These are phyloP conservation scores for Leucoptera coffeella DNA, from an alignment of 2,888 invertebrate genomes.

Conservation along the genomic window DNA sequence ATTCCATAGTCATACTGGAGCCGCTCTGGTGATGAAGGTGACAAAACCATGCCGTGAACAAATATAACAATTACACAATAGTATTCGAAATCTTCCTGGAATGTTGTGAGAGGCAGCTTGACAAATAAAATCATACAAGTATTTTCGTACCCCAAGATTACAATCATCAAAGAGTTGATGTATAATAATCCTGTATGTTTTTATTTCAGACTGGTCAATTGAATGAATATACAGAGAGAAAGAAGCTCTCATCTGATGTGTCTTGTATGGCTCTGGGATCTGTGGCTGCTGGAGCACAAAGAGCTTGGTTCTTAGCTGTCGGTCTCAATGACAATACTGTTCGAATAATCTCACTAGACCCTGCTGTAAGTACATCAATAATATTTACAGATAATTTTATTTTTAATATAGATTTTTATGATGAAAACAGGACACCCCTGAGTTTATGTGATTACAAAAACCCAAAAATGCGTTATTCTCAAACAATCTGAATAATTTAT, in stretches of 20 bases:
- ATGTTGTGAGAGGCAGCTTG: no score
- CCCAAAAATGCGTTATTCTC: slow-evolving; percentile 49
- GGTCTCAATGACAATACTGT: slow-evolving; percentile 96
- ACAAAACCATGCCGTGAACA: slow-evolving; percentile 68
- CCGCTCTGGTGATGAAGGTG: slow-evolving; percentile 61
- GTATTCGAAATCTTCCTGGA: no score
- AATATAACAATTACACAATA: slow-evolving; percentile 7
- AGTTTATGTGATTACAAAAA: slow-evolving; percentile 39
- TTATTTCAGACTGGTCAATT: slow-evolving; percentile 84
- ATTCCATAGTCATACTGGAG: slow-evolving; percentile 72
- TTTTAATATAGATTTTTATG: slow-evolving; percentile 12
- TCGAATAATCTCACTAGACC: slow-evolving; percentile 94
- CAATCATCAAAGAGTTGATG: no score
- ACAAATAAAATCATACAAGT: slow-evolving; percentile 24
- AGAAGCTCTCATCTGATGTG: slow-evolving; percentile 94
- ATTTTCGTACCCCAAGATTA: no score
- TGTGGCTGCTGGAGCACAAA: slow-evolving; percentile 90
- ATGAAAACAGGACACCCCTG: slow-evolving; percentile 53
- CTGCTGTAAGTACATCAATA: slow-evolving; percentile 56
- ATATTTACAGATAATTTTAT: not conserved
- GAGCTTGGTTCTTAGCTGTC: slow-evolving; percentile 93
- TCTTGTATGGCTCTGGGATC: slow-evolving; percentile 97
- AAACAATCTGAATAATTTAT: slow-evolving; percentile 17
- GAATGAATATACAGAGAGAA: slow-evolving; percentile 96
- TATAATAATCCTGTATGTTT: no score